Conservation (phyloP, 2,113 vertebrate genomes). For the Ceuthmochares aereus region DNA sequence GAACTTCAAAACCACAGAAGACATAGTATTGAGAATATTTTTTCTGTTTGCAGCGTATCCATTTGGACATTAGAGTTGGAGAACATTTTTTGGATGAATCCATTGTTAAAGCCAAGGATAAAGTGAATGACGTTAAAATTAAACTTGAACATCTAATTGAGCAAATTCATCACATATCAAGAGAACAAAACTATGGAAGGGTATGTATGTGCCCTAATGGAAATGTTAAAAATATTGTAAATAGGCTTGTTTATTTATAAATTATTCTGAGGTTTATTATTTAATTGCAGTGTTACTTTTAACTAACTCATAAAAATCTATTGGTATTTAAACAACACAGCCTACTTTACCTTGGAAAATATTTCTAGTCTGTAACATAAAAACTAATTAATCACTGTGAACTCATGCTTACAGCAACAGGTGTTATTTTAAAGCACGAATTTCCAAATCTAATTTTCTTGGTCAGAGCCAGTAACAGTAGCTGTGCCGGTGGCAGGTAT, state of each 20-base stretch:
- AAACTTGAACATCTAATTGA: conserved; percentile 83
- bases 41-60: conserved; percentile 80
- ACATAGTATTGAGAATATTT: background rate
- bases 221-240: background rate
- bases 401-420: background rate
- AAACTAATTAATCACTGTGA: background rate
- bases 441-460: background rate
- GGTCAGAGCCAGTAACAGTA: background rate
- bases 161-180: conserved; percentile 84
- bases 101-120: conserved; percentile 82
- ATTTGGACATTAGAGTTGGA: conserved; percentile 88
- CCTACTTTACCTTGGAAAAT: background rate
- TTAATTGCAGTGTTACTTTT: background rate
- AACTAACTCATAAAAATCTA: background rate
- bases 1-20: background rate
- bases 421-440: background rate
- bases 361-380: background rate
- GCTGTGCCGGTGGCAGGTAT: background rate
- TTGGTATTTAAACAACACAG: background rate
- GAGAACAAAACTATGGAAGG: conserved; percentile 89
- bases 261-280: background rate
- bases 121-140: conserved; percentile 79
- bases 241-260: background rate
- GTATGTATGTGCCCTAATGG: conserved; percentile 65
- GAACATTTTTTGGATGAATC: conserved; percentile 80